Evolutionary conservation across 2,888 invertebrate genomes (phyloP).

Genomic region (Leptinotarsa haldemani): DNA sequence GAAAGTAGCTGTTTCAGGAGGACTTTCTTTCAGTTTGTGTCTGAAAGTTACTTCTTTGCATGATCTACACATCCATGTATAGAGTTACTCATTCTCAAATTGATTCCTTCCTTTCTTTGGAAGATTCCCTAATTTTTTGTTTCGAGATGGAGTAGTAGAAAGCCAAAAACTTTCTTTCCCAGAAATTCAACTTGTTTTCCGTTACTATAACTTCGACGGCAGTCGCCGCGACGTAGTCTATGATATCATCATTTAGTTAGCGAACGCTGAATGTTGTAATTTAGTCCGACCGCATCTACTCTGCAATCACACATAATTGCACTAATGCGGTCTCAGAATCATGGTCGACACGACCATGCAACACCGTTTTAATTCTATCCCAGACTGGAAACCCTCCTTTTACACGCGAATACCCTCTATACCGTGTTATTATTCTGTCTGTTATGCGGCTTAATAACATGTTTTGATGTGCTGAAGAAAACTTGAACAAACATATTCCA

Average conservation of each 20-base stretch:
- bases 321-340: constrained; percentile 36
- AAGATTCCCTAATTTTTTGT: too few relatives aligned
- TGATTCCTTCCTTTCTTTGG: too few relatives aligned
- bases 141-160: too few relatives aligned
- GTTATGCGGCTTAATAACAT: constrained; percentile 19
- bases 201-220: background rate
- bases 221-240: constrained; percentile 25
- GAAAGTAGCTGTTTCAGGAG: too few relatives aligned
- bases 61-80: too few relatives aligned
- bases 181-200: background rate
- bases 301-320: constrained; percentile 36
- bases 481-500: constrained; percentile 20
- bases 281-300: constrained; percentile 32
- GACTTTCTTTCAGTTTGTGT: too few relatives aligned
- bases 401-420: constrained; percentile 11
- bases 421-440: constrained; percentile 26
- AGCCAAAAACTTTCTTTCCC: too few relatives aligned
- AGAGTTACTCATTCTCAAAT: too few relatives aligned
- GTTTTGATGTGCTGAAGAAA: constrained; percentile 17
- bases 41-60: too few relatives aligned
- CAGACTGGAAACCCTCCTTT: constrained; percentile 12
- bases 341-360: constrained; percentile 23
- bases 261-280: constrained; percentile 36
- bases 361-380: constrained; percentile 31
- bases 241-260: constrained; percentile 38